Conservation (phyloP, 2,113 vertebrate genomes). For the Chloropsis hardwickii region DNA sequence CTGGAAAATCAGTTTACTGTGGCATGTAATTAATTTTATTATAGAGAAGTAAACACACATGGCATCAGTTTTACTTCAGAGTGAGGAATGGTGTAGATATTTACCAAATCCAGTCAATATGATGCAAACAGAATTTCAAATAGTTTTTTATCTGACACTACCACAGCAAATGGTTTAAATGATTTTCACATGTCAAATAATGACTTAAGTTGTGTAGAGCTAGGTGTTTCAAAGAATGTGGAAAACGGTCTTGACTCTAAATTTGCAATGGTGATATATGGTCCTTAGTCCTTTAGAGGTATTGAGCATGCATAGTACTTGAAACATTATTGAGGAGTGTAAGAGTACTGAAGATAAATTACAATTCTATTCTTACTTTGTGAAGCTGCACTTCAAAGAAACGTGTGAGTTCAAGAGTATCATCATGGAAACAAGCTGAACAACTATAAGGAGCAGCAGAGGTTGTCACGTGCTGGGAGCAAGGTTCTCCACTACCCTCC, state of each 20-base stretch:
- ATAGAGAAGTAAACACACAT: neutral
- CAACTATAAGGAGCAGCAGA: neutral
- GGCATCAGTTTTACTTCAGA: neutral
- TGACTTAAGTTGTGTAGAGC: neutral
- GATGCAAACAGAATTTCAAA: neutral
- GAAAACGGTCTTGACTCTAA: neutral
- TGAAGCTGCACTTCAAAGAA: neutral
- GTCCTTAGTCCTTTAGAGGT: neutral
- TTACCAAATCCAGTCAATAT: neutral
- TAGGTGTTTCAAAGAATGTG: neutral
- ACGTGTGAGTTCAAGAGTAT: fast-evolving
- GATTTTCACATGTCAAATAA: neutral
- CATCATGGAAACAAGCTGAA: neutral
- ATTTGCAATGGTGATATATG: neutral
- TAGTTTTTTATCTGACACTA: neutral
- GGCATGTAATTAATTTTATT: neutral
- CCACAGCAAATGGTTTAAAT: neutral
- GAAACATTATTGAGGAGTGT: neutral
- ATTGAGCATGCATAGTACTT: neutral
- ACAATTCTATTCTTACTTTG: neutral
- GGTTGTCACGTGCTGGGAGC: fast-evolving
- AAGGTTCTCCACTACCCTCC: neutral
- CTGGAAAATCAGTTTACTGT: neutral
- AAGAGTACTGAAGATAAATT: neutral
- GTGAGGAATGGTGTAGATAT: neutral